These are phyloP conservation scores for Mylabris phalerata DNA, from an alignment of 1,140 invertebrate species.

Conservation along the genomic window DNA sequence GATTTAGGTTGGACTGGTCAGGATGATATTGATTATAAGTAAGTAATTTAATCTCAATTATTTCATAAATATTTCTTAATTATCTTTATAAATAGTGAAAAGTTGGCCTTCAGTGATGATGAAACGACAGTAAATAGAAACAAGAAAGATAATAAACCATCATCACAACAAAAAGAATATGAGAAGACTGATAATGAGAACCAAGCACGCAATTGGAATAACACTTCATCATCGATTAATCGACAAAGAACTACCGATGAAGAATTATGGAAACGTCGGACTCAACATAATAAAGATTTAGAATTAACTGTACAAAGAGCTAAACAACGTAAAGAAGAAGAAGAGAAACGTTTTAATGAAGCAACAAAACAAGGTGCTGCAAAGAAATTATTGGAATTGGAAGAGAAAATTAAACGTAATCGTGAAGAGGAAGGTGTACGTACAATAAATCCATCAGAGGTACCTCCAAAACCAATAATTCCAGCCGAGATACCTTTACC, in stretches of 20 bases:
- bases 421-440: slow-evolving; percentile 41
- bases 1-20: slow-evolving; percentile 86
- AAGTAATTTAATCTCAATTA: slow-evolving; percentile 31
- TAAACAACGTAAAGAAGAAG: slow-evolving; percentile 69
- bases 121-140: slow-evolving; percentile 46
- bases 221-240: slow-evolving; percentile 18
- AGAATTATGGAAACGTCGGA: slow-evolving; percentile 65
- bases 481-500: slow-evolving; percentile 47
- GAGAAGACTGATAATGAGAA: slow-evolving; percentile 41
- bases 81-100: slow-evolving; percentile 56
- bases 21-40: slow-evolving; percentile 92
- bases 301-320: slow-evolving; percentile 66
- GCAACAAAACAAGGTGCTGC: slow-evolving; percentile 43
- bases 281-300: slow-evolving; percentile 61
- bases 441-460: slow-evolving; percentile 36
- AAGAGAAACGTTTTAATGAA: slow-evolving; percentile 67
- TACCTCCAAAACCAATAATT: slow-evolving; percentile 41
- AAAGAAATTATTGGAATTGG: slow-evolving; percentile 56
- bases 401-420: slow-evolving; percentile 49
- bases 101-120: slow-evolving; percentile 89
- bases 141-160: slow-evolving; percentile 6
- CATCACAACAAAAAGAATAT: slow-evolving; percentile 30
- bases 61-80: slow-evolving; percentile 23
- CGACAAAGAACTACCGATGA: slow-evolving; percentile 48
- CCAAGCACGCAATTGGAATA: slow-evolving; percentile 32